Conservation (phyloP, 2,113 vertebrate species). For the Rhegmatorhina hoffmannsi region DNA sequence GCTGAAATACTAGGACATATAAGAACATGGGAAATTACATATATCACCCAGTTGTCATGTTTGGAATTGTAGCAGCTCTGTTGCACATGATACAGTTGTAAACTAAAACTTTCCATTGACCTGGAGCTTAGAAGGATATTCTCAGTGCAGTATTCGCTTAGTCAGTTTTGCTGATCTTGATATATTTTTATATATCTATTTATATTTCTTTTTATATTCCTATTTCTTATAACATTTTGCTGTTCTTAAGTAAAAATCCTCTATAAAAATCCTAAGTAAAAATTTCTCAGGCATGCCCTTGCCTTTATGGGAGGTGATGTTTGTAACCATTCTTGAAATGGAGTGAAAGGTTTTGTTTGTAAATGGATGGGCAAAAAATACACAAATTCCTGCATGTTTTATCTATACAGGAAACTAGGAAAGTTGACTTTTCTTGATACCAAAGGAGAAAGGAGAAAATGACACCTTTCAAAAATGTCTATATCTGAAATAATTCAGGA, state of each 20-base stretch:
- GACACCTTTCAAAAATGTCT: not conserved
- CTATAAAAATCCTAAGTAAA: not conserved
- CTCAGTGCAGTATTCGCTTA: constrained; percentile 31
- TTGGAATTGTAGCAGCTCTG: constrained; percentile 41
- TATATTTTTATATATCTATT: not conserved
- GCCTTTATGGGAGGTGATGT: not conserved
- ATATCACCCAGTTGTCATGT: constrained; percentile 47
- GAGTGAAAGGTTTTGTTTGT: not conserved
- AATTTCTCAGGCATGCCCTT: not conserved
- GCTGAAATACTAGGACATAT: constrained; percentile 9
- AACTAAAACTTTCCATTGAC: constrained; percentile 58
- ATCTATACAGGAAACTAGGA: not conserved
- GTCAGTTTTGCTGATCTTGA: not conserved
- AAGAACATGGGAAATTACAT: constrained; percentile 42
- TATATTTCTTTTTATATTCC: not conserved
- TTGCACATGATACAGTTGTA: constrained; percentile 41
- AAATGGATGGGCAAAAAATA: not conserved
- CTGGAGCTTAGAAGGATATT: not conserved
- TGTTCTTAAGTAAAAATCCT: not conserved
- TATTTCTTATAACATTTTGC: not conserved
- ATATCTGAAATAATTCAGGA: not conserved
- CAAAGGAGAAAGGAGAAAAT: not conserved
- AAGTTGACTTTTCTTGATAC: not conserved
- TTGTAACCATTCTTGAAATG: not conserved
- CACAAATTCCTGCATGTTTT: not conserved